These are phyloP conservation scores for Drymodes brunneopygia DNA, from an alignment of 2,113 vertebrate genomes.

Conservation along the genomic window DNA sequence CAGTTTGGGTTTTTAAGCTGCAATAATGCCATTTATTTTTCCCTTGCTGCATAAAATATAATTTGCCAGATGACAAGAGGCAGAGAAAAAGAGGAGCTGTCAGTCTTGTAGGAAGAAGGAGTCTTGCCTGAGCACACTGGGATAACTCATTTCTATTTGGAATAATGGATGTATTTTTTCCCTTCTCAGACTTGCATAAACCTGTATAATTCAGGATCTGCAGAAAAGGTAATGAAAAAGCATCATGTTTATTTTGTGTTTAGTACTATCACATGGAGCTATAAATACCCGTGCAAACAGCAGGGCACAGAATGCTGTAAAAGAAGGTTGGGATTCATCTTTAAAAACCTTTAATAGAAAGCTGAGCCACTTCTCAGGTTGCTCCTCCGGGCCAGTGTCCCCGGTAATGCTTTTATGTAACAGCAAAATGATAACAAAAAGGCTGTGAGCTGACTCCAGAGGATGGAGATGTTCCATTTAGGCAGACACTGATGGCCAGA, in stretches of 20 bases:
- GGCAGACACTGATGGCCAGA: background rate
- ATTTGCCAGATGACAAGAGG: background rate
- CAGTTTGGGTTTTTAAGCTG: background rate
- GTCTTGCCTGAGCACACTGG: background rate
- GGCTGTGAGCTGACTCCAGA: background rate
- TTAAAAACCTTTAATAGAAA: background rate
- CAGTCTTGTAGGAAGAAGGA: background rate
- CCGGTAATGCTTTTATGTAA: background rate
- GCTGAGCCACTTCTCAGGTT: background rate
- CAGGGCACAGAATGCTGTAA: background rate
- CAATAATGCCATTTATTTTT: background rate
- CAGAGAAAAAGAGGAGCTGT: background rate
- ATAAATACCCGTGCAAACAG: background rate
- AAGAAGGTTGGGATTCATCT: background rate
- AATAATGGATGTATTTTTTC: background rate
- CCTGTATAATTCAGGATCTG: background rate
- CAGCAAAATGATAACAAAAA: background rate
- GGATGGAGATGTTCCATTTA: constrained; percentile 36
- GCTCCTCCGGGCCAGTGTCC: rapidly evolving
- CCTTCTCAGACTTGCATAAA: background rate
- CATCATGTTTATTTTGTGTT: background rate
- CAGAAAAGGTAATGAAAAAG: background rate
- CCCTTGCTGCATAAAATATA: background rate
- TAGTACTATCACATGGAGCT: background rate
- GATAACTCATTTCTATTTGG: background rate